Base-by-base conservation (phyloP, 2,888 invertebrate genomes). In the Netelia virgata region DNA sequence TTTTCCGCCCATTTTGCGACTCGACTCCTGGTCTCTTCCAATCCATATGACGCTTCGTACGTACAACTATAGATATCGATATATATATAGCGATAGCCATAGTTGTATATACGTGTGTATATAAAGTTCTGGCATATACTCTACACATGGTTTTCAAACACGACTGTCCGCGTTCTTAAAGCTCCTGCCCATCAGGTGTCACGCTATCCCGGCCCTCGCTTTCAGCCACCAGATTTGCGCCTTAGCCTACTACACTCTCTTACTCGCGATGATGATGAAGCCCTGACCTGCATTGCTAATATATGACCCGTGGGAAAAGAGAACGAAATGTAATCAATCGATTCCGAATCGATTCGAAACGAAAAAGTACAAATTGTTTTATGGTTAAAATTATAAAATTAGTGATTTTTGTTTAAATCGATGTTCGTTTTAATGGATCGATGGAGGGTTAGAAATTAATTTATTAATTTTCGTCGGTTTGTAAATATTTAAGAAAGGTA, bases 141-240 rank as follows among this genome's bases (percentile, higher is more conserved):
- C 76, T 76, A 74, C 73, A 66, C 81, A 88, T 82, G 81, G 85
- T 88, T 90, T 87, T 88, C 88, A 88, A 88, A 89, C 88, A 88
- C 87, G 88, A 87, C 86, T 89, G 89, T 90, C 89, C 87, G 86
- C 85, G 83, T 89, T 90, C 88, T 90, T 88, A 87, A 68, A 87
- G 86, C 88, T 88, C 87, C 88, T 90, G 90, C 88, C 89, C 87
- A 87, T 91, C 90, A 91, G 88, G 86, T 89, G 88, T 91, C 92
- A 91, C 91, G 91, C 90, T 83, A 91, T 86, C 87, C 53, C 53
- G 43, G 64, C 50, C 57, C 43, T 59, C 78, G 50, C 63, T 78
- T 82, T 76, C 64, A 55, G 70, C 41, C 57, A 53, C 81, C 63
- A 70, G 63, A 78, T 78, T 78, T 50, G 16, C 63, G 41, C 18